Base-by-base conservation (phyloP, 2,797 vertebrate species). In the Cheirogaleus major region DNA sequence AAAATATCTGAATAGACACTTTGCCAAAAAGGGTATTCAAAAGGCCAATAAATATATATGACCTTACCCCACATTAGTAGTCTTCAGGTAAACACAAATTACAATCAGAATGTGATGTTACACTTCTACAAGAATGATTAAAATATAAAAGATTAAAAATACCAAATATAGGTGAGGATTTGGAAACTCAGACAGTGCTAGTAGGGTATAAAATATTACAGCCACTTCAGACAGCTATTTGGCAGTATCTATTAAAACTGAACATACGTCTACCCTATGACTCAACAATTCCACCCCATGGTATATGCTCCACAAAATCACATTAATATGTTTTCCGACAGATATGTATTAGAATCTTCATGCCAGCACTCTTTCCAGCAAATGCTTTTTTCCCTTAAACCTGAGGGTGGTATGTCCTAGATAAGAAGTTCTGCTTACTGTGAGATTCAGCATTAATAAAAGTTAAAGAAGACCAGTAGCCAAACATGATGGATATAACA, bases 91-190 rank as follows among this genome's bases (percentile, higher is more conserved):
- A 96, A 86, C 55, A 11, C 15, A 91, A 85, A 88, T 50, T 85
- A 59, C 91, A 96, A 70, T 2, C 11, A 67, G n/a, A 65, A 83
- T 91, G 43, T 45, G 43, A 69, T 73, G 43, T 50, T 69, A 38
- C 0, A 65, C 23, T 93, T 86, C 59, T 41, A 89, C 30, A 22
- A 85, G 20, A 79, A 91, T 82, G 11, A 22, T 70, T 93, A 48
- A 79, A 85, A 84, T 41, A 8, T 32, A 69, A 86, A 92, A 91
- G n/a, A 80, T 57, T 22, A 78, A 92, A 81, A 91, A 57, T 72
- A 67, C 4, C 55, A 89, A 85, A 57, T 35, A 3, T 55, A 76
- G 38, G 13, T 10, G 25, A 89, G 27, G 15, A 41, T 76, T 25
- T 83, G 11, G 65, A 78, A 95, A 52, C 6, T 43, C 13, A 75